phyloP scores from a whole-genome alignment of 1,140 invertebrate species.

The Musca vetustissima region DNA sequence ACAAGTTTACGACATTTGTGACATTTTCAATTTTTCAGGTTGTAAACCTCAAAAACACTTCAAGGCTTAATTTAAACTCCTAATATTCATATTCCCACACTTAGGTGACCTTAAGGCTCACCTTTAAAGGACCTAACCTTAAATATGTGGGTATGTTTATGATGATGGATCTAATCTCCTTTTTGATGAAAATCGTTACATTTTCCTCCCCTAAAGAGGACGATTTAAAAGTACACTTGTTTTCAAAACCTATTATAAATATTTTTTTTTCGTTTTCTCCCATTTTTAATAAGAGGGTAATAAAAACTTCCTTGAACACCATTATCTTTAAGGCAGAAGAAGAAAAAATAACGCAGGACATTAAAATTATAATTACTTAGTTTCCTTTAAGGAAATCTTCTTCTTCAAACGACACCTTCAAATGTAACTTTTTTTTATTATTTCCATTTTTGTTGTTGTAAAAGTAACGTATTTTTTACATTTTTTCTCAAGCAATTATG shows the following conservation, averaged over 20 bases:
- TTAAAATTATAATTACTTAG: constrained; percentile 18
- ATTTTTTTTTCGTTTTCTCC: not conserved
- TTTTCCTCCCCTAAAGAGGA: not conserved
- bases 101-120: too few species aligned
- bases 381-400: constrained; percentile 13
- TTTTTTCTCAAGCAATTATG: constrained; percentile 25
- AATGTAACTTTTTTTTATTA: not conserved
- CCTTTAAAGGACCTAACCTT: too few species aligned
- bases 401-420: not conserved
- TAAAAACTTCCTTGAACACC: not conserved
- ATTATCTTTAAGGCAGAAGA: not conserved
- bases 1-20: too few species aligned
- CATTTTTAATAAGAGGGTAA: not conserved
- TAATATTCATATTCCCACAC: too few species aligned
- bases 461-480: constrained; percentile 20
- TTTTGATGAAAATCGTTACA: not conserved
- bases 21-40: too few species aligned
- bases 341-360: constrained; percentile 3
- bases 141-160: too few species aligned
- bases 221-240: not conserved
- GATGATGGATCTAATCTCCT: not conserved
- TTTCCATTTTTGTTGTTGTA: too few species aligned
- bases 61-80: too few species aligned
- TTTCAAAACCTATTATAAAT: not conserved
- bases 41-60: too few species aligned